Evolutionary conservation across 2,113 vertebrate species (phyloP), one percentile per base, ranked within the genome.

Genomic region (Cygnus atratus): DNA sequence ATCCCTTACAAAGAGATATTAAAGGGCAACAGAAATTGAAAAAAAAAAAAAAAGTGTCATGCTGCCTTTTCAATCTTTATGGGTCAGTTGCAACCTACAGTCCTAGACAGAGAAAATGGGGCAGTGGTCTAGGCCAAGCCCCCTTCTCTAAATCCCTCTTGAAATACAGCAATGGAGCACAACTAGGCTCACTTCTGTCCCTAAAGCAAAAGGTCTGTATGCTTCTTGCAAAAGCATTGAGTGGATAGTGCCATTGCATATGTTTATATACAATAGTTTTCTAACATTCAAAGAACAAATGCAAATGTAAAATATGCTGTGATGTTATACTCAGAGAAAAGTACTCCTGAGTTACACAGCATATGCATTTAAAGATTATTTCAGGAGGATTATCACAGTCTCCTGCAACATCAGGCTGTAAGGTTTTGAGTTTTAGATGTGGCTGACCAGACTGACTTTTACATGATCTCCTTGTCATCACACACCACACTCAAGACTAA

Each of bases 391-490:
- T 95, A 85, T 37, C n/a, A 33, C 17, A 21, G 94, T 76, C 55
- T 68, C 28, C 82, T 91, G 75, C 68, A 85, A 87, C 2, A 9
- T n/a, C 29, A 94, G 91, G 71, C 26, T 1, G 2, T 59, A 76
- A 71, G 35, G 16, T 77, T 91, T 90, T 92, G 77, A 76, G n/a
- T 86, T 97, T 97, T 96, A 80, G 67, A 92, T 68, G 20, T 91
- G 77, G 80, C 59, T 93, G 87, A 88, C 73, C 91, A 93, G 94
- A 93, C 28, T 97, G 97, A 96, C 94, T 97, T 96, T 85, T 95
- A 96, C 92, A 95, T 28, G 70, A 91, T 73, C 79, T 73, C 87
- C 71, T 91, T 97, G 94, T 96, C 97, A 97, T 88, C 87, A 76
- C 87, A 84, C 76, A 94, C 92, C 91, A 95, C 65, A 78, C 29